Evolutionary conservation across 2,797 vertebrate genomes (phyloP).

Genomic region (Rhincodon typus): DNA sequence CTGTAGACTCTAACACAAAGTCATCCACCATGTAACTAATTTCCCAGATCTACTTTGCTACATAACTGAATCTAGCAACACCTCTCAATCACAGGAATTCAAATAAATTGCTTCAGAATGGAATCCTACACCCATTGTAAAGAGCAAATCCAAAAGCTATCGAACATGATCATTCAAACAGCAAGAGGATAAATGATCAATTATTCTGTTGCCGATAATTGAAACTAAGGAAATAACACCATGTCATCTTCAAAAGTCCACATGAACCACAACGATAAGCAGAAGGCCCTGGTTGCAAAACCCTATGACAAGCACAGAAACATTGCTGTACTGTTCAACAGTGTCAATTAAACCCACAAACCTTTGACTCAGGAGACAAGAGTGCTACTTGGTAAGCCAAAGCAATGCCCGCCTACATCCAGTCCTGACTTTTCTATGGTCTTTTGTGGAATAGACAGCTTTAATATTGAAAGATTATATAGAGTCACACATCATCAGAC

Average conservation of each 20-base stretch:
- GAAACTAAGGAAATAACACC: background rate
- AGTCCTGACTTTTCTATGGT: background rate
- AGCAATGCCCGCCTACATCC: background rate
- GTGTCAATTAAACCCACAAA: background rate
- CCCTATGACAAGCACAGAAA: background rate
- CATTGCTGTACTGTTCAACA: background rate
- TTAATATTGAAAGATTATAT: constrained; percentile 15
- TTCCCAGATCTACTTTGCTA: background rate
- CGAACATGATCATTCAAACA: background rate
- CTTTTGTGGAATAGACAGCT: background rate
- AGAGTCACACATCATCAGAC: background rate
- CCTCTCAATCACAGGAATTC: background rate
- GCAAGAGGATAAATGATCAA: background rate
- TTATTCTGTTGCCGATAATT: background rate
- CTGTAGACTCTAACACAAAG: background rate
- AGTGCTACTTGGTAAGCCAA: background rate
- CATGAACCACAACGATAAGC: background rate
- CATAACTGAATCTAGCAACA: background rate
- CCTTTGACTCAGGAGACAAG: background rate
- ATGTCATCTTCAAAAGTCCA: background rate
- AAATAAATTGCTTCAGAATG: background rate
- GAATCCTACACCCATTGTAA: background rate
- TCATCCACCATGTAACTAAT: background rate
- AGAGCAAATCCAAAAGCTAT: background rate
- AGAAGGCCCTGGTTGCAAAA: background rate